Evolutionary conservation across 2,888 invertebrate species (phyloP), one percentile per base, ranked within the genome.

Genomic region (Dinocampus coccinellae): DNA sequence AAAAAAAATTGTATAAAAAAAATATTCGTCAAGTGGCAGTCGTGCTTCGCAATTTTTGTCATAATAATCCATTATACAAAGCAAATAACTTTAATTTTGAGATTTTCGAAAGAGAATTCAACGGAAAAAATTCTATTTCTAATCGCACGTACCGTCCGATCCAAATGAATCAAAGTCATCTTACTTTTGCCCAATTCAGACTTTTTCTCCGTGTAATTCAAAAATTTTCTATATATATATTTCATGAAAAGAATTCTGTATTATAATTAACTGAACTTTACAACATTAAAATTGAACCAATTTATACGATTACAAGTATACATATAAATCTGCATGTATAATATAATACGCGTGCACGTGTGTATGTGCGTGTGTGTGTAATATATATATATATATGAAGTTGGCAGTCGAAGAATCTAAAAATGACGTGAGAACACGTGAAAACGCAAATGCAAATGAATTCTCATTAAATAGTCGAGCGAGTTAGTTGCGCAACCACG

Each of bases 361-460:
- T n/a, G 29, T n/a, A 29, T 29, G 7, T n/a, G 2, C 24, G 0
- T 16, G 16, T 58, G 16, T 33, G 29, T 29, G 7, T 29, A 29
- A 3, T 4, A 33, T 1, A 9, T 24, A 10, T 22, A 36, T 29
- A 29, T 62, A 61, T 36, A 55, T 62, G 36, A 29, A 58, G 24
- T 36, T 34, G 24, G 62, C 39, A 79, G 76, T 79, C 76, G 26
- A 80, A 80, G 76, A 79, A 79, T 78, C 70, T 75, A 52, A 63
- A 73, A 75, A 73, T 79, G 61, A 76, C 76, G 73, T 75, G 75
- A 75, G 67, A 64, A 62, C 29, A 60, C 33, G 64, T 60, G 63
- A 70, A 69, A 70, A 69, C 69, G 72, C 73, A 77, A 76, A 80
- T 80, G 80, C 75, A 80, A 80, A 80, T 80, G 77, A 80, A 69